These are phyloP conservation scores for Triplophysa bombifrons DNA, from an alignment of 2,797 vertebrate species.

Conservation along the genomic window DNA sequence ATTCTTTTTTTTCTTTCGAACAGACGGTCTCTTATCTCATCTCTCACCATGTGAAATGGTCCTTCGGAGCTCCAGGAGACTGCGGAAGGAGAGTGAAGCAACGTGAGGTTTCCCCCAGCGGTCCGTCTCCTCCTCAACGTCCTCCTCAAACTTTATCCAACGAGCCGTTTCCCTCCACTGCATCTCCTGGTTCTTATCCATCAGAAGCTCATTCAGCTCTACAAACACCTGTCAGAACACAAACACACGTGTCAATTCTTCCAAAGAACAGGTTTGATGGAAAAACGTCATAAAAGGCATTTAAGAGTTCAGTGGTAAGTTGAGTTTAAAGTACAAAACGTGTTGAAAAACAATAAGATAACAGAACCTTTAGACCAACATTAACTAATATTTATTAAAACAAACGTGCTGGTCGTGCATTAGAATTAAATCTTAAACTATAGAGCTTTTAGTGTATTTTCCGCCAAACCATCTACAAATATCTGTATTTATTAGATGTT, in stretches of 20 bases:
- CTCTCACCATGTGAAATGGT: constrained; percentile 87
- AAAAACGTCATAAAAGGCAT: background rate
- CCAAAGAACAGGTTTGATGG: background rate
- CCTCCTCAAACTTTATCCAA: constrained; percentile 99
- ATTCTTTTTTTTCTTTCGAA: background rate
- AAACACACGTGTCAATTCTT: background rate
- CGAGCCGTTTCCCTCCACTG: constrained; percentile 97
- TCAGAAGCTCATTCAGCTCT: constrained; percentile 93
- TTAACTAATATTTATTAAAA: background rate
- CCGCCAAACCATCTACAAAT: background rate
- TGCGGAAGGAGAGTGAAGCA: constrained; percentile 94
- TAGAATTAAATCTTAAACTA: no score
- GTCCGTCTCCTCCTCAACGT: constrained; percentile 95
- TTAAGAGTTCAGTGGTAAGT: no score
- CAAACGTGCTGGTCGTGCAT: background rate
- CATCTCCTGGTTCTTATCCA: constrained; percentile 97
- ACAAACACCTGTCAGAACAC: constrained; percentile 86
- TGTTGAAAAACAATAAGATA: background rate
- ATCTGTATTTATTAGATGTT: constrained; percentile 1
- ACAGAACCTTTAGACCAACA: background rate
- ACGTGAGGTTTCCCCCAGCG: constrained; percentile 98
- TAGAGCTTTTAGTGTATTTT: no score
- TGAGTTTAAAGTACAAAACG: background rate
- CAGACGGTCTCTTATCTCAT: background rate
- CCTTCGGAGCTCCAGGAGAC: constrained; percentile 86